Evolutionary conservation across 2,113 vertebrate species (phyloP), one percentile per base, ranked within the genome.

Genomic region (Hydrolagus affinis): DNA sequence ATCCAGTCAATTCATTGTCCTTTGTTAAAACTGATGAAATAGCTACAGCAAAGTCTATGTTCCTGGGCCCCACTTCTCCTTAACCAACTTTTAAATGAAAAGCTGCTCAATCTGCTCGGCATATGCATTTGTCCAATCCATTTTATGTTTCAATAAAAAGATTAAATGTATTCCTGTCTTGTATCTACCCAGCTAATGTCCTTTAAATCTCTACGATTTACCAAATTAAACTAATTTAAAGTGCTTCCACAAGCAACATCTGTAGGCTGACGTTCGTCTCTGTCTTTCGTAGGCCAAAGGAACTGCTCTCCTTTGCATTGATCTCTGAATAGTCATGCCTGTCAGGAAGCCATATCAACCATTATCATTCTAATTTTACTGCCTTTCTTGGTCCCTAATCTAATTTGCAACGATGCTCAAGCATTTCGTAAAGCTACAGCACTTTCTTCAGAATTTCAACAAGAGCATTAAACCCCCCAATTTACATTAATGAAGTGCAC

Each of bases 311-410:
- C 92, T 89, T 96, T 92, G 94, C 96, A 97, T 97, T 98, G 97
- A 98, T 99, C 96, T 96, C 93, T 95, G 95, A 96, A 99, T 98
- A 97, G 96, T 96, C 96, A 97, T 97, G 97, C 96, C 97, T 98
- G 97, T 98, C 97, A 98, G 95, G 95, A 94, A 97, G 95, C 95
- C 96, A 95, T 95, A 96, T 95, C 96, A 95, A 94, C 96, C 96
- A 98, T 98, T 99, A 99, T 99, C 97, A 99, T 99, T 99, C 95
- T 98, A 98, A 99, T 99, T 98, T 96, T 95, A 95, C 97, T 96
- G 96, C 96, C 95, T 98, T 97, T 96, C 96, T 95, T 94, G 94
- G 90, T 96, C 95, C 95, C 96, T 99, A 96, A 98, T 98, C 97
- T 97, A 95, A 98, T 99, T 98, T 98, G 95, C 96, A 97, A 98